Evolutionary conservation across 2,888 invertebrate genomes (phyloP), one percentile per base, ranked within the genome.

Genomic region (Apodemia hepburni): DNA sequence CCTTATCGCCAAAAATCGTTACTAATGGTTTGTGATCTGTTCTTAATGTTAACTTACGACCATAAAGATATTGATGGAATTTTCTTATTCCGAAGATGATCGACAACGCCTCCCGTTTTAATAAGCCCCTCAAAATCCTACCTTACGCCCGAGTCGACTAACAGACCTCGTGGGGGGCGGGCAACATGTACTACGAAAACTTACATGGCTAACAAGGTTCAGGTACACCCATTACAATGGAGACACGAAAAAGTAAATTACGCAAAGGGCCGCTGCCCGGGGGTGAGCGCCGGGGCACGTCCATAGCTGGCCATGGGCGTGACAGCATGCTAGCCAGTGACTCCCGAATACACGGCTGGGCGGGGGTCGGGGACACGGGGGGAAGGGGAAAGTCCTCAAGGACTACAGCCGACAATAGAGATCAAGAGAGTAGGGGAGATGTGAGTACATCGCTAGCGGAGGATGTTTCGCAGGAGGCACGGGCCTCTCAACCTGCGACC

Each of bases 401-500:
- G 42, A 42, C 15, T 42, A 42, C 42, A 45, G 15, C 42, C 42
- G n/a, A 45, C 42, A n/a, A 4, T n/a, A 6, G 3, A 45, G n/a
- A 45, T 45, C 15, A 45, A 5, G 42, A n/a, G 0, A 6, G 42
- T 45, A 45, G 42, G n/a, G 22, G 22, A 22, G 22, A 22, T 22
- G 22, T 22, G 22, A 42, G 42, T 11, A 38, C 15, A 11, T 6
- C n/a, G n/a, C 22, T 22, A 22, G n/a, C n/a, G 0, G 54, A 42
- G 51, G 63, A 59, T 68, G 65, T 61, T 66, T 58, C 65, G 63
- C 68, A 62, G 67, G 70, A 47, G 64, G 66, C 60, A 8, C 63
- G 45, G 61, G 42, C 65, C 67, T 58, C 58, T 59, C 59, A 67
- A 64, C 69, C 68, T 59, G 68, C 64, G 67, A 63, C 67, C 67